Evolutionary conservation across 2,797 vertebrate genomes (phyloP), one percentile per base, ranked within the genome.

Genomic region (Coracias cyanogaster): DNA sequence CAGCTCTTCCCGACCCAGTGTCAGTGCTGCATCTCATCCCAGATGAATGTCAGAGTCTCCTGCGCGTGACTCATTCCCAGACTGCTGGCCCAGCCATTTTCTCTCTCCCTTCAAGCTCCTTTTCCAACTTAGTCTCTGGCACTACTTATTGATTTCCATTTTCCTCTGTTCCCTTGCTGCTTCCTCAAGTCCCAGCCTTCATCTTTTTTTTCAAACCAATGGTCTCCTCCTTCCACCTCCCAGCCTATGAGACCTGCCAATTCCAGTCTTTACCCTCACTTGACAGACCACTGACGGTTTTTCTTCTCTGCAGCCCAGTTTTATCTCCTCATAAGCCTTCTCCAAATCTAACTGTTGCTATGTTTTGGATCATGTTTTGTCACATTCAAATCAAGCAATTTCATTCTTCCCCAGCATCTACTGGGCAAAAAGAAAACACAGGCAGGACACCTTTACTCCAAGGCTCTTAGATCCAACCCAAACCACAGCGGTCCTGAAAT

Each of bases 141-240:
- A 52, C 28, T 45, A 10, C 5, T 21, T 45, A 4, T 12, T 35
- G 62, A 64, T 64, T 51, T 46, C 39, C 29, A 12, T 67, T 93
- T 80, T 80, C 41, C 28, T 65, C 15, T 45, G 12, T 57, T 83
- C 10, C 10, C 9, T 39, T 43, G 6, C 31, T 71, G 7, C 8
- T 70, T 35, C 48, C 33, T 51, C 18, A 66, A 61, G 45, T 39
- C 37, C 25, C 25, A 70, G 9, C 5, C 48, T 49, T 28, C 7
- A 3, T 25, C 8, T 35, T 39, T 24, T 77, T 46, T 62, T 78
- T 35, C 17, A 17, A 58, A 12, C 2, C 52, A 14, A 2, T 10
- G 3, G 7, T 37, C 0, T 0, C 35, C 4, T 41, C 17, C 37
- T 74, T 81, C 25, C 3, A 17, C 26, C 21, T 73, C 10, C 31